phyloP scores from a whole-genome alignment of 2,113 vertebrate species.

The Leptocoma aspasia region DNA sequence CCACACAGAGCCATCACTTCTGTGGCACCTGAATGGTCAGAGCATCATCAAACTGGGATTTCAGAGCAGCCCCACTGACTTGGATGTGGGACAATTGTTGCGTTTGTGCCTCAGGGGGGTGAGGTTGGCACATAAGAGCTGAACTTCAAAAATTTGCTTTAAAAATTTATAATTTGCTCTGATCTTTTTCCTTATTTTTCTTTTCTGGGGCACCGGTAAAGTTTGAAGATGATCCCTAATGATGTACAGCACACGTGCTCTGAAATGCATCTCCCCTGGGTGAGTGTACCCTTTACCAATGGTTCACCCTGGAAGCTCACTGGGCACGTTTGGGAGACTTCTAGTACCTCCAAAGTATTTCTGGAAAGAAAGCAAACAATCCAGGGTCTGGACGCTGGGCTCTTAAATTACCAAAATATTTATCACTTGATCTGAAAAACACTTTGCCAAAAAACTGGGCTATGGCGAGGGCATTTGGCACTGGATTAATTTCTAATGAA shows the following conservation, averaged over 20 bases:
- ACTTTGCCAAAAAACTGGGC: not conserved
- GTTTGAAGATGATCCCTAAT: not conserved
- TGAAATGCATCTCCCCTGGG: not conserved
- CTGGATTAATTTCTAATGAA: not conserved
- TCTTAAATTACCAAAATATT: not conserved
- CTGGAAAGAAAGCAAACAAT: not conserved
- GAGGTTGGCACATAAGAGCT: not conserved
- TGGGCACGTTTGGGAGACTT: not conserved
- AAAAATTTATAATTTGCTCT: not conserved
- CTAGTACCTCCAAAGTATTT: not conserved
- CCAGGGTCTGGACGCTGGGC: not conserved
- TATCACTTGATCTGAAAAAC: not conserved
- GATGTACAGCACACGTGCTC: not conserved
- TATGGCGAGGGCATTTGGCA: not conserved
- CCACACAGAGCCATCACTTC: fast-evolving
- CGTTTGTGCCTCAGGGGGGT: not conserved
- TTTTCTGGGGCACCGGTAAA: not conserved
- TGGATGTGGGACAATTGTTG: not conserved
- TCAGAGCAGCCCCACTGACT: not conserved
- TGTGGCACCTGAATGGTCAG: not conserved
- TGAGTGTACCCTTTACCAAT: not conserved
- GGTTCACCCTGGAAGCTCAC: not conserved
- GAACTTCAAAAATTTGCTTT: not conserved
- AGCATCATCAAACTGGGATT: not conserved
- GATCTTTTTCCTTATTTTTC: not conserved